Base-by-base conservation (phyloP, 2,888 invertebrate genomes). In the Hyposoter dolosus region DNA sequence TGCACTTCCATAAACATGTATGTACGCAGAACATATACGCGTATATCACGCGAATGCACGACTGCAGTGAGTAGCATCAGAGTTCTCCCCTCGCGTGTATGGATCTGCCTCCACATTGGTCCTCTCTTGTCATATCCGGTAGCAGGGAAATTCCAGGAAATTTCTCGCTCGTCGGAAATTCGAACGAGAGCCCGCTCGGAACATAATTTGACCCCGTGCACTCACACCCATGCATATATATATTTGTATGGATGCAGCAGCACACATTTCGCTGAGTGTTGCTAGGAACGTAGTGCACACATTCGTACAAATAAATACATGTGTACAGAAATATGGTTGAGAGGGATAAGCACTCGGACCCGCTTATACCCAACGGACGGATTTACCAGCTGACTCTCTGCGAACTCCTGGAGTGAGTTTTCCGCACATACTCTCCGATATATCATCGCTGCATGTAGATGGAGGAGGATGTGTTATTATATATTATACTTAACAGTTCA, bases 131-230 rank as follows among this genome's bases (percentile, higher is more conserved):
- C 76, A 75, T 77, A 77, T 75, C 77, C 81, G 81, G 82, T 47
- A 43, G 75, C 69, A 45, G 72, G 77, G 71, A 84, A 86, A 83
- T 84, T 83, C 68, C 84, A 80, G 84, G 83, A 82, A 87, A 87
- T 84, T 86, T 86, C 80, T 80, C 77, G 71, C 83, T 72, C 69
- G 83, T 85, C 85, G 85, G 82, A 86, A 84, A 88, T 88, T 88
- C 81, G 80, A 85, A 85, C 75, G 83, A 71, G 79, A 75, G 65
- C 56, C 69, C 74, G 45, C 43, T 56, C 63, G 56, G 79, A 80
- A 84, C 81, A 84, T 88, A 86, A 88, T 86, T 88, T 82, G 74
- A 85, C 71, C 79, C 72, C 78, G 53, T 72, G 63, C 80, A 65
- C 43, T 9, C 4, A 50, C 78, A 65, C 80, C 63, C 72, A 71